phyloP scores from a whole-genome alignment of 1,140 invertebrate genomes.

The Venustaconcha ellipsiformis region DNA sequence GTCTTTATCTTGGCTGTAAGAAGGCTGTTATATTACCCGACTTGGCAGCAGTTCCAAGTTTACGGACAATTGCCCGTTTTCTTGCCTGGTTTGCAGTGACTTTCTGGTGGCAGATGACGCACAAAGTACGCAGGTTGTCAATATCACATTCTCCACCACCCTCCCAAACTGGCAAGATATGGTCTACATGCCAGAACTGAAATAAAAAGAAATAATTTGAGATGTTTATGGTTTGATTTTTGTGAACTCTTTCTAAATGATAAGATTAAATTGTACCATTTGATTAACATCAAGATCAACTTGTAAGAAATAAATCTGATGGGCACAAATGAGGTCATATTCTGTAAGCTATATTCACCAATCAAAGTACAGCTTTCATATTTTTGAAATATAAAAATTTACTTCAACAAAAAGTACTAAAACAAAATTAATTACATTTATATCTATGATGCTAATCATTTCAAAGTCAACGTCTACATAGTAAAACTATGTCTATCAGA shows the following conservation, averaged over 20 bases:
- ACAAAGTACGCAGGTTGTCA: slow-evolving; percentile 65
- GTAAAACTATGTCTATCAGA: neutral
- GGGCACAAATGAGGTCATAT: no score
- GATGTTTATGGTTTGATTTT: neutral
- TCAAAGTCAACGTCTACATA: neutral
- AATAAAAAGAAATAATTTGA: slow-evolving; percentile 4
- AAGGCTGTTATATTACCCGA: slow-evolving; percentile 60
- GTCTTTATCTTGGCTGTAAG: slow-evolving; percentile 44
- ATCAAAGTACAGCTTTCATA: no score
- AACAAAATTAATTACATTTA: neutral
- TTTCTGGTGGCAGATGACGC: slow-evolving; percentile 58
- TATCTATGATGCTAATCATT: neutral
- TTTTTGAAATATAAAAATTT: neutral
- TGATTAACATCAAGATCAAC: no score
- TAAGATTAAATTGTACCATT: neutral
- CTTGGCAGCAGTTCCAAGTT: slow-evolving; percentile 36
- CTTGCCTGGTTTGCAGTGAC: slow-evolving; percentile 56
- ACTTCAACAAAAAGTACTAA: neutral
- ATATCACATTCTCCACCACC: slow-evolving; percentile 67
- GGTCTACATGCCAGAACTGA: slow-evolving; percentile 67
- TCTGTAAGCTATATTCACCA: neutral
- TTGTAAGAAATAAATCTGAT: no score
- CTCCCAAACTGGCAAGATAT: slow-evolving; percentile 61
- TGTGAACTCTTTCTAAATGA: neutral
- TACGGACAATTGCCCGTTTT: slow-evolving; percentile 42